Conservation (phyloP, 2,113 vertebrate species). For the Numida meleagris region DNA sequence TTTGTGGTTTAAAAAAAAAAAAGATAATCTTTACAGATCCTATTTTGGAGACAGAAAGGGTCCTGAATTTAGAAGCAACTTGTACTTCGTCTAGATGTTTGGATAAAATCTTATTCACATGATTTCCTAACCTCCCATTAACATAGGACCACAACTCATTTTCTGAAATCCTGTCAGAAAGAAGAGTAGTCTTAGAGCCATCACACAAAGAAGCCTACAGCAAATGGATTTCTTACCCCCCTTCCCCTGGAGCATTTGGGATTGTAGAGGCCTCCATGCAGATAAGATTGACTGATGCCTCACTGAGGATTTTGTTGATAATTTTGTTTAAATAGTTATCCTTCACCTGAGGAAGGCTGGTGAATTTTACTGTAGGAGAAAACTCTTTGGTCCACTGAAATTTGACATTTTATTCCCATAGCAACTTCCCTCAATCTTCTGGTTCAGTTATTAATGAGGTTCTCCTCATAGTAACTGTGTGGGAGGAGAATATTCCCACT, state of each 20-base stretch:
- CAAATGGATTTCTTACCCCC: background rate
- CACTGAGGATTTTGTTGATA: background rate
- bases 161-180: background rate
- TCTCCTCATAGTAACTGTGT: conserved; percentile 26
- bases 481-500: conserved; percentile 6
- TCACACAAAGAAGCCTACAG: background rate
- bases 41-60: background rate
- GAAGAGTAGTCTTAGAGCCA: background rate
- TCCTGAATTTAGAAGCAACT: background rate
- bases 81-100: background rate
- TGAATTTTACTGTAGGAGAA: conserved; percentile 17
- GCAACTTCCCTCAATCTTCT: conserved; percentile 10
- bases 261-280: background rate
- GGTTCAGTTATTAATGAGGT: conserved; percentile 46
- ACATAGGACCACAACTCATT: background rate
- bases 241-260: background rate
- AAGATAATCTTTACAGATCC: background rate
- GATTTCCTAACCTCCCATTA: background rate
- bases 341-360: background rate
- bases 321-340: conserved; percentile 20
- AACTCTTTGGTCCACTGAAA: background rate
- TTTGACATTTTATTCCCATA: conserved; percentile 50
- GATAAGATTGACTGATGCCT: background rate
- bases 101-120: background rate
- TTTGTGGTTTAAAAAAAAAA: background rate